A percentile compares a stretch with the other conserved stretches of the same genome.
Conservation (phyloP, 1,140 invertebrate species). For the Diprion similis region DNA sequence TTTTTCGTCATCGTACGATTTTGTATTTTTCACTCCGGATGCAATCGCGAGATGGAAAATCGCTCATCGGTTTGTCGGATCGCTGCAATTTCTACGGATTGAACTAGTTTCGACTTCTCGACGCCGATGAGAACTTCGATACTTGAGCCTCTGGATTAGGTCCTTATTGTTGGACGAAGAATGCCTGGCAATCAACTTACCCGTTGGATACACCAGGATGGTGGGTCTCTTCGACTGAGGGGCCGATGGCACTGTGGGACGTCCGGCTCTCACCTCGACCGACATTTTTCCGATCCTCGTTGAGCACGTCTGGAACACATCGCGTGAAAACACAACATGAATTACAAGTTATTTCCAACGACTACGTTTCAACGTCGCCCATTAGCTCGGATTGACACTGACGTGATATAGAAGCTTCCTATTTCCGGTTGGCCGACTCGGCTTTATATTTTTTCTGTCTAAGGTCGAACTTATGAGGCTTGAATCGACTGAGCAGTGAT, state of each 20-base stretch:
- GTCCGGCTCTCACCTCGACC: conserved; percentile 41
- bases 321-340: not conserved
- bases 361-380: no score
- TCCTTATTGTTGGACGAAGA: not conserved
- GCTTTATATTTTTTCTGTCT: no score
- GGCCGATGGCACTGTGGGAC: conserved; percentile 48
- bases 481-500: not conserved
- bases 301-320: not conserved
- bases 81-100: no score
- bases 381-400: no score
- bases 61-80: no score
- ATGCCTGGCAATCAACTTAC: conserved; percentile 43
- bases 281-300: conserved; percentile 30
- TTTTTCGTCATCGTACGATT: no score
- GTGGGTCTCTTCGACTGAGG: conserved; percentile 60
- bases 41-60: no score
- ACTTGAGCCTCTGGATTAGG: not conserved
- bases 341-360: not conserved
- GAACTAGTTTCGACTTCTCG: no score
- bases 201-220: conserved; percentile 65
- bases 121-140: not conserved
- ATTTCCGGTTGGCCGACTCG: no score
- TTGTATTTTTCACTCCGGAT: no score
- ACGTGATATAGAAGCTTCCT: no score
- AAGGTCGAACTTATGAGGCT: not conserved